Base-by-base conservation (phyloP, 2,888 invertebrate species). In the Diachrysia chrysitis region DNA sequence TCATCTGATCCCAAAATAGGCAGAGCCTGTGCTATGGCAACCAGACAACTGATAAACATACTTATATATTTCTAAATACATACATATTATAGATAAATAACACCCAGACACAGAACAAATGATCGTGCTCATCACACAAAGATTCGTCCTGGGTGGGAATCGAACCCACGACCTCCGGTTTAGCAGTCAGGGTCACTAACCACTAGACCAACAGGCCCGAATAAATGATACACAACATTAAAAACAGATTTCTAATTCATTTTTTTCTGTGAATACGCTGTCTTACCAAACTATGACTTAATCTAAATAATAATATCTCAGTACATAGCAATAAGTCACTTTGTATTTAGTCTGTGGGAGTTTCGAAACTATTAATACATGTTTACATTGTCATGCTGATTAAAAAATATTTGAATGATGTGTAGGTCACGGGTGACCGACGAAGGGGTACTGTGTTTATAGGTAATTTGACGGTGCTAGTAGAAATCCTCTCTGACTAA, bases 321-420 rank as follows among this genome's bases (percentile, higher is more conserved):
- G 55, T 65, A 66, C 62, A 60, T 68, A 75, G 63, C 75, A 61
- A 12, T 66, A 71, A 72, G 60, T 76, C 55, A 76, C 78, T 46
- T 67, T 66, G 62, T 62, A 61, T 68, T 69, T 77, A 68, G 23
- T 79, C 66, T 76, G 69, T 72, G 80, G 76, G 79, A 12, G 48
- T 23, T 66, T 72, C 63, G 58, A 59, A 58, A 60, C 59, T 57
- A 55, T 58, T 55, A n/a, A 29, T 17, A 42, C 57, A 37, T 29
- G 51, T 66, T 58, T 60, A 67, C 67, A 74, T 60, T 73, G 58
- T 29, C 19, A 60, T 35, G 17, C 63, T 55, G 29, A 29, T 29
- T 16, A 2, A 29, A 16, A 25, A 23, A 5, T 37, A 37, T 37
- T 16, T 5, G 14, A 37, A 2, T 37, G 2, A 12, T 1, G 14